Evolutionary conservation across 2,797 vertebrate genomes (phyloP), one percentile per base, ranked within the genome.

Genomic region (Enteromius treurensis): DNA sequence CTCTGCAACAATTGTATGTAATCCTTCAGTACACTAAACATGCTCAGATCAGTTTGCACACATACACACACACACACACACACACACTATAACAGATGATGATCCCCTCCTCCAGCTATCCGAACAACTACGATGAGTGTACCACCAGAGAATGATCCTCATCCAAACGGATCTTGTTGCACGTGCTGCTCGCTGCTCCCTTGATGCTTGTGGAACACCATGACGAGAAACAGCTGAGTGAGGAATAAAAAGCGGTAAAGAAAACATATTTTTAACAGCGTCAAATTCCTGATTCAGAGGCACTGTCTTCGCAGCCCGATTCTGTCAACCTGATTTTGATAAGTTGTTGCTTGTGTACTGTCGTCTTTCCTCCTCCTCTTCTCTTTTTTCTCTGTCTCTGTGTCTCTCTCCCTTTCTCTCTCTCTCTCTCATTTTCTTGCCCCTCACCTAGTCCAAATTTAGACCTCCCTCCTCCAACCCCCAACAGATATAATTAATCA

Each of bases 401-500:
- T n/a, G 23, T 40, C n/a, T 26, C 86, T 51, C 76, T 47, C 87
- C 71, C 83, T 78, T 15, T 60, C 40, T 51, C 76, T 47, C 87
- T 74, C 83, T 78, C 21, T 60, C 40, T 1, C 10, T 42, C 10
- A 42, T 64, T 32, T 69, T 49, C 42, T 58, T 75, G 14, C 79
- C 77, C 40, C 65, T 67, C 79, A 75, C 79, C 62, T 85, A 93
- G 88, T 88, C 93, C 94, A 95, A 94, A 95, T 94, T 94, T 95
- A 94, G 91, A 93, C 93, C 93, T 92, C 26, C 92, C 91, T 73
- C 92, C 76, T 78, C 76, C 40, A 64, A 45, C 93, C 91, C 94
- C 92, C 91, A 87, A 87, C 91, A 92, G 93, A 94, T 94, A 94
- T 95, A 95, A 95, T 95, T 95, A 95, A 95, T 95, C 94, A 95